Conservation (phyloP, 2,797 vertebrate species). For the Sebastes jordani region DNA sequence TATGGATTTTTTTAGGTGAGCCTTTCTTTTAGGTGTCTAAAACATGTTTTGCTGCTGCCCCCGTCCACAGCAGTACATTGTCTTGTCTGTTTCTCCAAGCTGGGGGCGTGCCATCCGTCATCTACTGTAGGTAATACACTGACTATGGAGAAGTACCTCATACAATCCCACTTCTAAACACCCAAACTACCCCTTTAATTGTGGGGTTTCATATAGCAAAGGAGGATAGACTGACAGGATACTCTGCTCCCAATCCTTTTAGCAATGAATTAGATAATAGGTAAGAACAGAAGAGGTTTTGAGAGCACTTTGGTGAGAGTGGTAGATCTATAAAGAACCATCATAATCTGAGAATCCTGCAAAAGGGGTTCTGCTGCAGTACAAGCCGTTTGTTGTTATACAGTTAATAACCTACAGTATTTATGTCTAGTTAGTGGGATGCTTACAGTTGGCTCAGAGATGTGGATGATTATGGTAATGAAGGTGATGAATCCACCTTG, state of each 20-base stretch:
- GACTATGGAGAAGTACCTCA: too few relatives aligned
- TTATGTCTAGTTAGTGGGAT: not conserved
- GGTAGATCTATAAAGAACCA: not conserved
- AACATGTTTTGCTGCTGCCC: too few relatives aligned
- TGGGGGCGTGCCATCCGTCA: too few relatives aligned
- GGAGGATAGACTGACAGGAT: not conserved
- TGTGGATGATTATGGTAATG: constrained; percentile 2
- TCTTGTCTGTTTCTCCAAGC: too few relatives aligned
- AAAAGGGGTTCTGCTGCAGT: not conserved
- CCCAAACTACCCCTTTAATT: too few relatives aligned
- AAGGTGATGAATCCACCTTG: constrained; percentile 40
- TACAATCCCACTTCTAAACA: too few relatives aligned
- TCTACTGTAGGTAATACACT: too few relatives aligned
- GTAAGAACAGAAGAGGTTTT: not conserved
- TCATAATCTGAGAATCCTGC: not conserved
- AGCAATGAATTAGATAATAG: not conserved
- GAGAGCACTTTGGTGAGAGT: not conserved
- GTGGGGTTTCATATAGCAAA: not conserved
- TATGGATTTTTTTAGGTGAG: too few relatives aligned
- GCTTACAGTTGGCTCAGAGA: constrained; percentile 7
- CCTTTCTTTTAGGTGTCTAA: too few relatives aligned
- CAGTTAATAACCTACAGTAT: not conserved
- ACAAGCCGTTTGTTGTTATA: not conserved
- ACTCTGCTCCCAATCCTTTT: not conserved
- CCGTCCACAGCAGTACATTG: too few relatives aligned